These are phyloP conservation scores for Candoia aspera DNA, from an alignment of 2,113 vertebrate species.

Conservation along the genomic window DNA sequence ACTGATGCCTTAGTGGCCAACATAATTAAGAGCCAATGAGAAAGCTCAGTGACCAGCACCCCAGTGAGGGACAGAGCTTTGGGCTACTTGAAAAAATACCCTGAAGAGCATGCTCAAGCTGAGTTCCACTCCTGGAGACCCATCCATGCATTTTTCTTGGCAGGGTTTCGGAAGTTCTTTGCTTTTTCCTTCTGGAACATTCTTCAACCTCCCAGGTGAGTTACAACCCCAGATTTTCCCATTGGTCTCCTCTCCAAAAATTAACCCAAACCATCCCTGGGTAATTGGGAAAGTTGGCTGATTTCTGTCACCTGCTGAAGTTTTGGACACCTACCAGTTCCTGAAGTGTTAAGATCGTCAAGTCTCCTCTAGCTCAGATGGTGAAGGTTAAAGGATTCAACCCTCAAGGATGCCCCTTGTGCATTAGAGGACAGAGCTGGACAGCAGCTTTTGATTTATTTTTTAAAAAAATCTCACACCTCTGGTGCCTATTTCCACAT, in stretches of 20 bases:
- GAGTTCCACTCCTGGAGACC: background rate
- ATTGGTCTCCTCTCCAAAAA: background rate
- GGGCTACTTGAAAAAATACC: background rate
- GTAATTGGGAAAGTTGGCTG: too few species aligned
- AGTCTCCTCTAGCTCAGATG: background rate
- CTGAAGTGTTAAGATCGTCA: background rate
- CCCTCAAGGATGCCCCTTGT: background rate
- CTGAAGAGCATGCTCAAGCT: background rate
- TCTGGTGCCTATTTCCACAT: background rate
- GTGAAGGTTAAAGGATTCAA: background rate
- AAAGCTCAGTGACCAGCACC: too few species aligned
- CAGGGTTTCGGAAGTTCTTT: background rate
- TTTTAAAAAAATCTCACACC: background rate
- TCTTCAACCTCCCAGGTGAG: background rate
- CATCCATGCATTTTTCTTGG: background rate
- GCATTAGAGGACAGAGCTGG: background rate
- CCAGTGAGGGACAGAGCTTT: background rate
- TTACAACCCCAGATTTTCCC: background rate
- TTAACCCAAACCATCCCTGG: background rate
- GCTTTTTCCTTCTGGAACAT: background rate
- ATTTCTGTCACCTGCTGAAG: too few species aligned
- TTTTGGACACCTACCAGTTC: background rate
- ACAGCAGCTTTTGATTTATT: background rate
- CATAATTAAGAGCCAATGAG: background rate
- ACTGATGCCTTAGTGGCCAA: background rate